Conservation (phyloP, 2,888 invertebrate species). For the Antheraea yamamai region DNA sequence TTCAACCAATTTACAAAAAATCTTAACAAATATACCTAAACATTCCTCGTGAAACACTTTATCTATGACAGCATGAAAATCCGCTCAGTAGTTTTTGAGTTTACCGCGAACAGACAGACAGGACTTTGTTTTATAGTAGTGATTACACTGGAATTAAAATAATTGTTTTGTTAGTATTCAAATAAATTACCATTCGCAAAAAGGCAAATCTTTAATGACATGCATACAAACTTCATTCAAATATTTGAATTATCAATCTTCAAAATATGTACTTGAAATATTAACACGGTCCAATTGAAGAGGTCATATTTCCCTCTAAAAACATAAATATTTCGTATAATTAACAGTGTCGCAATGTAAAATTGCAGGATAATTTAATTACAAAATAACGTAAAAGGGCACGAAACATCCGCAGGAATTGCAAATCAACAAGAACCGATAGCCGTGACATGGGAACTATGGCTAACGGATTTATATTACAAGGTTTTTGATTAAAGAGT, state of each 20-base stretch:
- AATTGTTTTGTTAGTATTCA: no score
- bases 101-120: no score
- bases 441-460: conserved; percentile 21
- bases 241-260: not conserved
- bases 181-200: no score
- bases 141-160: no score
- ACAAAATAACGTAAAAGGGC: conserved; percentile 6
- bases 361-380: not conserved
- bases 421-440: conserved; percentile 17
- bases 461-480: conserved; percentile 26
- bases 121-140: no score
- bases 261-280: not conserved
- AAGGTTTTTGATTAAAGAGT: conserved; percentile 14
- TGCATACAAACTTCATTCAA: no score
- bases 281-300: not conserved
- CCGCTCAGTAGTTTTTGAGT: no score
- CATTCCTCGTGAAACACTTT: no score
- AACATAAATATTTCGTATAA: not conserved
- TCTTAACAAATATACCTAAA: no score
- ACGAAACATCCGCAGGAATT: conserved; percentile 16
- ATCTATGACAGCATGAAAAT: no score
- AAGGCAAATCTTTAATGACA: no score
- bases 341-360: not conserved
- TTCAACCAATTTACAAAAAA: no score
- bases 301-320: not conserved